Evolutionary conservation across 2,888 invertebrate species (phyloP).

Genomic region (Ectropis crepuscularia): DNA sequence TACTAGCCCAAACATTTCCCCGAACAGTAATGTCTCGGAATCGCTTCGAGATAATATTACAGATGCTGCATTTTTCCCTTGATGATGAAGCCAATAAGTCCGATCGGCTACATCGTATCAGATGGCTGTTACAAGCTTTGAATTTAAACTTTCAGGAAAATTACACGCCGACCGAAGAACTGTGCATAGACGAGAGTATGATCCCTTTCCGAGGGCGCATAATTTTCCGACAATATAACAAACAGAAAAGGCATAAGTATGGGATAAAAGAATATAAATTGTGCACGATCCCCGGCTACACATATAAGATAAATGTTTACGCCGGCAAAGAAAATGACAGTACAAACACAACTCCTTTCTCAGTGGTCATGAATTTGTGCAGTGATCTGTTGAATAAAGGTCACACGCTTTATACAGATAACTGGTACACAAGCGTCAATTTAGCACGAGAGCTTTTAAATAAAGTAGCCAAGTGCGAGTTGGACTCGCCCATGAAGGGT

Average conservation of each 20-base stretch:
- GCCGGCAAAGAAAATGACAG: slow-evolving; percentile 36
- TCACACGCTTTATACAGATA: slow-evolving; percentile 26
- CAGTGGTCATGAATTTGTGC: slow-evolving; percentile 5
- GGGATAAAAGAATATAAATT: slow-evolving; percentile 39
- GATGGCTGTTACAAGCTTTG: slow-evolving; percentile 1
- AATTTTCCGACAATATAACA: slow-evolving; percentile 34
- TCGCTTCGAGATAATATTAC: slow-evolving; percentile 18
- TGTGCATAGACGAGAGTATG: slow-evolving; percentile 29
- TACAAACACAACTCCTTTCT: slow-evolving; percentile 35
- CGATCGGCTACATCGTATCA: background rate
- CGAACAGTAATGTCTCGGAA: background rate
- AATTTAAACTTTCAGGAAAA: slow-evolving; percentile 5
- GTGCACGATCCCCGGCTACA: slow-evolving; percentile 48
- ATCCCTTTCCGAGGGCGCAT: slow-evolving; percentile 39
- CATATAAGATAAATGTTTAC: slow-evolving; percentile 24
- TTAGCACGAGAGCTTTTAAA: slow-evolving; percentile 21
- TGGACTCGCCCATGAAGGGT: no score
- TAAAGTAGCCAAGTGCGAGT: no score
- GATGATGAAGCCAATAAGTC: background rate
- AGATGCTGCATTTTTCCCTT: slow-evolving; percentile 1
- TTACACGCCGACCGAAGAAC: background rate
- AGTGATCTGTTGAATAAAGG: slow-evolving; percentile 3
- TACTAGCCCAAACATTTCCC: background rate
- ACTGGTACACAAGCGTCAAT: slow-evolving; percentile 27
- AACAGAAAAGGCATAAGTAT: slow-evolving; percentile 41